These are phyloP conservation scores for Fringilla coelebs DNA, from an alignment of 2,797 vertebrate genomes.

Conservation along the genomic window DNA sequence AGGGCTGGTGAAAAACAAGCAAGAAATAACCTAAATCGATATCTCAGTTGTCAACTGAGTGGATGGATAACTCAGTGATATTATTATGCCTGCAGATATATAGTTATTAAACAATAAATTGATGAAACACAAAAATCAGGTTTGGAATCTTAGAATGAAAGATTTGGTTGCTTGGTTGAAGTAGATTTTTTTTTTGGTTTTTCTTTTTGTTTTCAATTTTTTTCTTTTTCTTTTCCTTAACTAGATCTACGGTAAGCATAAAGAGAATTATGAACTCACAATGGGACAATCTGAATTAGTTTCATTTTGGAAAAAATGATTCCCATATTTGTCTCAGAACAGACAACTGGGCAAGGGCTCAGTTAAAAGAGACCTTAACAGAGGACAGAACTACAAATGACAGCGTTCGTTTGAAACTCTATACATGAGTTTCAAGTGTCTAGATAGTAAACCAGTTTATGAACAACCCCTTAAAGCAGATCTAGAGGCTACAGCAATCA, in stretches of 20 bases:
- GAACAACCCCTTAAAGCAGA: neutral
- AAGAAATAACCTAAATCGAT: neutral
- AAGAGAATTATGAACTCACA: neutral
- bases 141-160: neutral
- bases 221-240: neutral
- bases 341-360: neutral
- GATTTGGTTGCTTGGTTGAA: neutral
- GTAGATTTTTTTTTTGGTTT: rapidly evolving
- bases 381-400: neutral
- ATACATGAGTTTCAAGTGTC: neutral
- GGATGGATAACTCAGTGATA: neutral
- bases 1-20: neutral
- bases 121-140: neutral
- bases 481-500: neutral
- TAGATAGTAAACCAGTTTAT: neutral
- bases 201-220: neutral
- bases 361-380: neutral
- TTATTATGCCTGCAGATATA: neutral
- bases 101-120: neutral
- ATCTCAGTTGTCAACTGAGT: neutral
- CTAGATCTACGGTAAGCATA: neutral
- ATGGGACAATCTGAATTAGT: neutral
- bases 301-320: neutral
- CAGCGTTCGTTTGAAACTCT: neutral
- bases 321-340: neutral